Base-by-base conservation (phyloP, 1,140 invertebrate genomes). In the Teleopsis dalmanni region DNA sequence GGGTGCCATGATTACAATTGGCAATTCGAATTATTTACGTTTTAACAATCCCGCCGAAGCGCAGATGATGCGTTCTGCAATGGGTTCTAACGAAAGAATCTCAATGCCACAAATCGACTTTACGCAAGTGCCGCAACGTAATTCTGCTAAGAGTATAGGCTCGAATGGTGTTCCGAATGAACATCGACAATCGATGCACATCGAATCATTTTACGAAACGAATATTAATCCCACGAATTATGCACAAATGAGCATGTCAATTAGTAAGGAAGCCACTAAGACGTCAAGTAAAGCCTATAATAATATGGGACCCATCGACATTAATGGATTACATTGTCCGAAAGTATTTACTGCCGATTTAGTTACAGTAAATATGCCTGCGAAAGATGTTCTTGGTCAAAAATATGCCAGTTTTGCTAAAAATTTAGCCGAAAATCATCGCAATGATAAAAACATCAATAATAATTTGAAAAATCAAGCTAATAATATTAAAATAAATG, bases 41-140 rank as follows among this genome's bases (percentile, higher is more conserved):
- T 94, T 91, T 74, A 94, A 94, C 67, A 87, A 92, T 72, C 90
- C 90, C 0, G 84, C 83, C 37, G 88, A 92, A 65, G 89, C 89
- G 2, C 81, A 84, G 58, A 77, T 89, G 48, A 84, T 92, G 74
- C 89, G 63, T n/a, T 70, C 66, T 6, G 59, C 66, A 0, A 70
- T 70, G 61, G 66, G 66, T 52, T 70, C 66, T 46, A 70, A 70
- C 36, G 66, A 81, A 3, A 74, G 87, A 55, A 83, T 88, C 34
- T 88, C 87, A 3, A 87, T 88, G 82, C 78, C 66, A n/a, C 65
- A 69, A 27, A 63, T 70, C 18, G 66, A 70, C 36, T 70, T 70
- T 16, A 65, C 57, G 4, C 66, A 69, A 51, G 53, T 44, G 81
- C 34, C 23, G 26, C 51, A 42, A 33, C 29, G 42, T 2, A 18